Evolutionary conservation across 2,797 vertebrate genomes (phyloP), one percentile per base, ranked within the genome.

Genomic region (Neosalanx taihuensis): DNA sequence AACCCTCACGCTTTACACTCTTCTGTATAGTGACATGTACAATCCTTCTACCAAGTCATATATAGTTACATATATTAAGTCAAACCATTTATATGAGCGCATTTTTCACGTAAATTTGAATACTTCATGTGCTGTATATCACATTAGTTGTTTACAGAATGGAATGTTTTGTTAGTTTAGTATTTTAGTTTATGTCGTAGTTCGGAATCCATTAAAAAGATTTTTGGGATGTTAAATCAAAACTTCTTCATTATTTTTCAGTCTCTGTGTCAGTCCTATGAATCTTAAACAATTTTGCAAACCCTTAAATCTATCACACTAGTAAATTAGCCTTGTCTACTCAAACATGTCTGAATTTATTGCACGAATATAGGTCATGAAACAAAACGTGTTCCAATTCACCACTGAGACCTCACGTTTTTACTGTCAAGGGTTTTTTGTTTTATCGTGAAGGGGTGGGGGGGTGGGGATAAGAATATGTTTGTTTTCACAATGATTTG

Each of bases 1-100:
- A 5, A 64, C 35, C 46, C 69, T 72, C 63, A 64, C 3, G 17
- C 53, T n/a, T 57, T 1, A 69, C 35, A 51, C 20, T 65, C n/a
- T 5, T 65, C 37, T 5, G 17, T 68, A 33, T 6, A 30, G 17
- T 12, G 5, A 46, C n/a, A 49, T 23, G 9, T 2, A 33, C 26
- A 23, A 46, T 58, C 18, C 56, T 59, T 35, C 67, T 15, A 13
- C 13, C 6, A 29, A 51, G 46, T n/a, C 46, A n/a, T 20, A 29
- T 17, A 23, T n/a, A 46, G 5, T 53, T 1, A 46, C 2, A 60
- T 37, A 26, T 4, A 15, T 41, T 41, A 20, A 31, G 53, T 31
- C 30, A 35, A 30, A 20, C 26, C 17, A 56, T 35, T 4, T 3
- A 46, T n/a, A 7, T 33, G 6, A 26, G 17, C n/a, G 15, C 51